These are phyloP conservation scores for Perodicticus potto DNA, from an alignment of 2,797 vertebrate genomes.

Conservation along the genomic window DNA sequence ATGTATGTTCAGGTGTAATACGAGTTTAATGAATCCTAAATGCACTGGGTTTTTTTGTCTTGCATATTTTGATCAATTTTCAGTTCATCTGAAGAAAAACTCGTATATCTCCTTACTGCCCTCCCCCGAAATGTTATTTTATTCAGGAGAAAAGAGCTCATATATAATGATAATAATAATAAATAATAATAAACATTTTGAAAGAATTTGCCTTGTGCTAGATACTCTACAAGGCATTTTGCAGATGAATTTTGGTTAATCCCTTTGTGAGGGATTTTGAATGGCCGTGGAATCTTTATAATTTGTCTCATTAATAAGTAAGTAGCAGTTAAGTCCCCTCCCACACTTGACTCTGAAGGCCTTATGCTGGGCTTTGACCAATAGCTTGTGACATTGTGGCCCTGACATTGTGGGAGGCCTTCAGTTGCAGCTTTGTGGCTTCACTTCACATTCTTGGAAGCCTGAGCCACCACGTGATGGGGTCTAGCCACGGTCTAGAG, in stretches of 20 bases:
- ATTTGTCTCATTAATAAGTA: neutral
- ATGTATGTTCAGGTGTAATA: neutral
- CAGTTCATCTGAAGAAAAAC: conserved; percentile 18
- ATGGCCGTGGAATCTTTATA: neutral
- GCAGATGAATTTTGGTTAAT: neutral
- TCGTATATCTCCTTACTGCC: neutral
- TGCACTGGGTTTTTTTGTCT: neutral
- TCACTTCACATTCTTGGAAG: neutral
- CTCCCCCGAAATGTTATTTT: neutral
- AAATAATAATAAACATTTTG: neutral
- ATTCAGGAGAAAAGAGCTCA: neutral
- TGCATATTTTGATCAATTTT: neutral
- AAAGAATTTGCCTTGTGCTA: conserved; percentile 17
- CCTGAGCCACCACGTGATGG: neutral
- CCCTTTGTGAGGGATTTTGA: neutral
- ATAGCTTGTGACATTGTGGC: neutral
- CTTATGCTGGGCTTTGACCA: neutral
- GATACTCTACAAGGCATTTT: neutral
- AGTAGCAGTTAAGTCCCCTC: neutral
- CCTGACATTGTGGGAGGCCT: neutral
- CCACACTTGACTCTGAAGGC: neutral
- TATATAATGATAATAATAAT: neutral
- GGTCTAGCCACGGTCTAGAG: too few species aligned
- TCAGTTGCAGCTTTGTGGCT: neutral
- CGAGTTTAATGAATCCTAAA: neutral